phyloP scores from a whole-genome alignment of 1,140 invertebrate genomes.

The Nixonia krombeini region DNA sequence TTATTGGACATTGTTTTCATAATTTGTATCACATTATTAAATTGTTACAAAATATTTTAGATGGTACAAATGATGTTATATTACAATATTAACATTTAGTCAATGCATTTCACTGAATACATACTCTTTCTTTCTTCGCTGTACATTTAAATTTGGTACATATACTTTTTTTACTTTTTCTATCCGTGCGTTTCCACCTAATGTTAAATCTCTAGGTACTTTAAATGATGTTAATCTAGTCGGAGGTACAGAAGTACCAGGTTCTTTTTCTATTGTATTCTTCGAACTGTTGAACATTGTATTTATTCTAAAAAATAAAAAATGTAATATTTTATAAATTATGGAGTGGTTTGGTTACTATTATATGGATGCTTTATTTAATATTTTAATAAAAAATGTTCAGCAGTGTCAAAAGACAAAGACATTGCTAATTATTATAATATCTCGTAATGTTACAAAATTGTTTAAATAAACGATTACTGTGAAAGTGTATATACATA shows the following conservation, averaged over 20 bases:
- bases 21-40: background rate
- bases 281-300: too few species aligned
- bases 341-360: too few species aligned
- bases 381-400: too few species aligned
- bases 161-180: constrained; percentile 63
- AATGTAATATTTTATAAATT: too few species aligned
- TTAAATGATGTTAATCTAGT: constrained; percentile 64
- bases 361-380: too few species aligned
- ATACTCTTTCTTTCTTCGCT: constrained; percentile 65
- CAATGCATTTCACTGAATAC: background rate
- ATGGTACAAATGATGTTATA: background rate
- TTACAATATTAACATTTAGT: background rate
- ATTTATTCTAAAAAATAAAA: too few species aligned
- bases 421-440: too few species aligned
- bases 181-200: constrained; percentile 60
- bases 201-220: constrained; percentile 60
- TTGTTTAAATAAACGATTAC: too few species aligned
- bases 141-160: constrained; percentile 64
- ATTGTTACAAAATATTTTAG: background rate
- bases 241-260: constrained; percentile 2
- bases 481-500: too few species aligned
- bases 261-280: background rate
- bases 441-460: too few species aligned
- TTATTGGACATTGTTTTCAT: background rate
- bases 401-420: too few species aligned